Evolutionary conservation across 2,888 invertebrate species (phyloP).

Genomic region (Ypsolopha scabrella): DNA sequence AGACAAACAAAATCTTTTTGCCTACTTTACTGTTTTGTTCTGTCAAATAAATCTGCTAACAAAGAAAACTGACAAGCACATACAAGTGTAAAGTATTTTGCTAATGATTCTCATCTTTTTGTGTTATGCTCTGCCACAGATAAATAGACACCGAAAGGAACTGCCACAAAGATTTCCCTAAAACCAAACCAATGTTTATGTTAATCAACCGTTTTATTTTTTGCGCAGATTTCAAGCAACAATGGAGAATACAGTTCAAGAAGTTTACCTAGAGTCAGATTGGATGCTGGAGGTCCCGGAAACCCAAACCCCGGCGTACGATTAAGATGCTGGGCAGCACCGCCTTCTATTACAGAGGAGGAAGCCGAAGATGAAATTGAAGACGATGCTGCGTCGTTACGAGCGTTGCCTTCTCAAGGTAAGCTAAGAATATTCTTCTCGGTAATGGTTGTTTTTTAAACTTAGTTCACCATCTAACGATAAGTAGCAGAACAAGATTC

Average conservation of each 20-base stretch:
- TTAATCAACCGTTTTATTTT: constrained; percentile 8
- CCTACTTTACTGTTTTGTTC: not conserved
- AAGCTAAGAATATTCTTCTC: constrained; percentile 22
- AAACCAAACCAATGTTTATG: too few species aligned
- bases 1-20: not conserved
- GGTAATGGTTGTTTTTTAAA: not conserved
- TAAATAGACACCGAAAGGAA: too few species aligned
- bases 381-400: constrained; percentile 74
- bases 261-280: constrained; percentile 73
- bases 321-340: constrained; percentile 72
- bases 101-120: too few species aligned
- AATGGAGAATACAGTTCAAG: constrained; percentile 53
- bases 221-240: constrained; percentile 41
- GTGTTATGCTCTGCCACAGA: too few species aligned
- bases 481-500: not conserved
- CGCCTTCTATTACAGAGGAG: constrained; percentile 77
- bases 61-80: too few species aligned
- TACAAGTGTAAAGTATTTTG: too few species aligned
- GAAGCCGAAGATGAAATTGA: constrained; percentile 73
- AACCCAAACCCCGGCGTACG: constrained; percentile 72
- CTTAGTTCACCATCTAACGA: constrained; percentile 1
- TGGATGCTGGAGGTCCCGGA: constrained; percentile 74
- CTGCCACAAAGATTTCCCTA: too few species aligned
- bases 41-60: not conserved
- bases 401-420: constrained; percentile 75